phyloP scores from a whole-genome alignment of 1,140 invertebrate genomes.

The Neodiprion fabricii region DNA sequence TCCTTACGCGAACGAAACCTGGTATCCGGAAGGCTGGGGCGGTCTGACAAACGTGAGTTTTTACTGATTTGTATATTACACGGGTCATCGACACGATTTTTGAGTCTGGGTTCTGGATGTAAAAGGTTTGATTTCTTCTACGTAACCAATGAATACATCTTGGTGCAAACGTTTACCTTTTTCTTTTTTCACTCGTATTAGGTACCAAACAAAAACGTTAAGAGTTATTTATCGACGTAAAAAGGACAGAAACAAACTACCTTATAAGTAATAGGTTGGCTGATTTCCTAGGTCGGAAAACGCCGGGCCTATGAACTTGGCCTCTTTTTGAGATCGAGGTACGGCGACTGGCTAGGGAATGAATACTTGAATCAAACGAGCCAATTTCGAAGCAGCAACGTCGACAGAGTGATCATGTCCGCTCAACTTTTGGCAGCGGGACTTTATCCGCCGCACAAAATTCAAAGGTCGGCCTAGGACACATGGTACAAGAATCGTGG shows the following conservation, averaged over 20 bases:
- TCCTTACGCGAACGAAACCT: conserved; percentile 39
- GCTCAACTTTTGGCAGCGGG: conserved; percentile 27
- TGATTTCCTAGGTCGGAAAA: conserved; percentile 24
- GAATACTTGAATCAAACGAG: conserved; percentile 16
- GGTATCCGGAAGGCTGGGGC: conserved; percentile 40
- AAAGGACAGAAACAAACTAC: too few relatives aligned
- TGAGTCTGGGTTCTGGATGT: too few relatives aligned
- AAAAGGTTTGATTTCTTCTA: too few relatives aligned
- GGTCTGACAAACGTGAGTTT: conserved; percentile 33
- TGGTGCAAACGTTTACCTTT: too few relatives aligned
- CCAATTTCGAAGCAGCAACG: conserved; percentile 20
- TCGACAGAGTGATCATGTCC: conserved; percentile 21
- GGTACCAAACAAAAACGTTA: too few relatives aligned
- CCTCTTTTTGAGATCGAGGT: conserved; percentile 19
- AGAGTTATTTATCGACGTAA: too few relatives aligned
- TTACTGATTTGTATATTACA: background rate
- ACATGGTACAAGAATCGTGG: too few relatives aligned
- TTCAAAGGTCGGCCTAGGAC: conserved; percentile 19
- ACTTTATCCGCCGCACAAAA: conserved; percentile 22
- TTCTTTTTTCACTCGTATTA: too few relatives aligned
- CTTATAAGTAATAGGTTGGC: background rate
- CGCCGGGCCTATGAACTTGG: conserved; percentile 24
- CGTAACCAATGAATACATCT: too few relatives aligned
- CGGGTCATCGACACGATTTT: background rate
- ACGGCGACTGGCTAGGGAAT: conserved; percentile 19